Base-by-base conservation (phyloP, 2,113 vertebrate species). In the Prunella fulvescens region DNA sequence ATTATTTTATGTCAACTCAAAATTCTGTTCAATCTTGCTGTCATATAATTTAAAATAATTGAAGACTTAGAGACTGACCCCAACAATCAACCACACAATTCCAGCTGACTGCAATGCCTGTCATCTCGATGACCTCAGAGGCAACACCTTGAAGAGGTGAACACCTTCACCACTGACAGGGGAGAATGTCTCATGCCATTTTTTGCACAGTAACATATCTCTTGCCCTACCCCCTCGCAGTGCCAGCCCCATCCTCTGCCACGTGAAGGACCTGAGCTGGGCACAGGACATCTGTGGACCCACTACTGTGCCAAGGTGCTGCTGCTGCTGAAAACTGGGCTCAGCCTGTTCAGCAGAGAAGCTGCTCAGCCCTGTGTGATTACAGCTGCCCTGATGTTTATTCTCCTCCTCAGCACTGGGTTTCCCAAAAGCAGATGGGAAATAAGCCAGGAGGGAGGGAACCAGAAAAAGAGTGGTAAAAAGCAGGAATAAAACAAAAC, bases 341-440 rank as follows among this genome's bases (percentile, higher is more conserved):
- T 48, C 79, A 84, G 76, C 28, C 86, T 69, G 33, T 4, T 39
- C 47, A 61, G 81, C 18, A 3, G 66, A 83, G 69, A 56, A 81
- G 35, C 45, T 73, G 53, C 83, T 93, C 22, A 24, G 31, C 47
- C 67, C 53, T 35, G 18, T 44, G 54, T 64, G 78, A 62, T 82
- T 84, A 73, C 57, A 96, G 88, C 77, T 94, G 74, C 74, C 67
- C 50, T n/a, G 31, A 29, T 76, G 70, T 73, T 88, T 62, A 58
- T 20, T 86, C 90, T 95, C 70, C 58, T 33, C 47, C 58, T 92
- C 76, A 39, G 42, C 62, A 44, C 50, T 26, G 54, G 29, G 37
- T 62, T 94, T 93, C 82, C 93, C 88, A 90, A 86, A 90, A 90
- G 71, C 79, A 91, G 65, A 47, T 12, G 88, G 81, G 70, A 95